Conservation (phyloP, 2,113 vertebrate species). For the Erpornis zantholeuca region DNA sequence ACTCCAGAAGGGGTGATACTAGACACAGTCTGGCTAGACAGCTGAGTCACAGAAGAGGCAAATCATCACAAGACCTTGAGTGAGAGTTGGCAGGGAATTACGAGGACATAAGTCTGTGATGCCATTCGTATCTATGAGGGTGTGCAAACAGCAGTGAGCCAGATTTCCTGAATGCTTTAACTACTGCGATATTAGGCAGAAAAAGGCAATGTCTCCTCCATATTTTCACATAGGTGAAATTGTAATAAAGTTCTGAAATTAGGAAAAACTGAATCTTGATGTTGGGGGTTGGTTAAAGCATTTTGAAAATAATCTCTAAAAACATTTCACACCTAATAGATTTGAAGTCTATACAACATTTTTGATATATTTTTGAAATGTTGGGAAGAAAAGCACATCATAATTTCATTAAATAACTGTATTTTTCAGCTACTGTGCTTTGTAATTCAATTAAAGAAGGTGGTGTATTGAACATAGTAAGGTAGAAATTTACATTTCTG, state of each 20-base stretch:
- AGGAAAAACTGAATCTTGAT: neutral
- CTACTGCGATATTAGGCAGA: neutral
- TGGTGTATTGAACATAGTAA: neutral
- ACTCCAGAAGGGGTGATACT: conserved; percentile 48
- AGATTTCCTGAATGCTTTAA: neutral
- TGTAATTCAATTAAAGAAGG: neutral
- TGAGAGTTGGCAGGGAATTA: conserved; percentile 37
- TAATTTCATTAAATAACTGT: neutral
- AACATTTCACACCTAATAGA: neutral
- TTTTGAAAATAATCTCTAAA: neutral
- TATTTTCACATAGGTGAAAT: neutral
- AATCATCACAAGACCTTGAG: conserved; percentile 41
- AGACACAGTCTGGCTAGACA: conserved; percentile 49
- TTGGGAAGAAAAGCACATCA: neutral
- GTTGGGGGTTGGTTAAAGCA: neutral
- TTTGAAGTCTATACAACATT: neutral
- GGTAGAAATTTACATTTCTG: neutral
- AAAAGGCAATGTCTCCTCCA: neutral
- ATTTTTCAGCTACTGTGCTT: neutral
- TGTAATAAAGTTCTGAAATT: neutral
- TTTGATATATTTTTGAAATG: neutral
- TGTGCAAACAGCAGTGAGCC: conserved; percentile 31
- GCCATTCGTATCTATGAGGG: neutral
- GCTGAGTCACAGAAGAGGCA: conserved; percentile 55
- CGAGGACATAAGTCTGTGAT: neutral